These are phyloP conservation scores for Drosophila watanabei DNA, from an alignment of 1,140 invertebrate genomes.

Conservation along the genomic window DNA sequence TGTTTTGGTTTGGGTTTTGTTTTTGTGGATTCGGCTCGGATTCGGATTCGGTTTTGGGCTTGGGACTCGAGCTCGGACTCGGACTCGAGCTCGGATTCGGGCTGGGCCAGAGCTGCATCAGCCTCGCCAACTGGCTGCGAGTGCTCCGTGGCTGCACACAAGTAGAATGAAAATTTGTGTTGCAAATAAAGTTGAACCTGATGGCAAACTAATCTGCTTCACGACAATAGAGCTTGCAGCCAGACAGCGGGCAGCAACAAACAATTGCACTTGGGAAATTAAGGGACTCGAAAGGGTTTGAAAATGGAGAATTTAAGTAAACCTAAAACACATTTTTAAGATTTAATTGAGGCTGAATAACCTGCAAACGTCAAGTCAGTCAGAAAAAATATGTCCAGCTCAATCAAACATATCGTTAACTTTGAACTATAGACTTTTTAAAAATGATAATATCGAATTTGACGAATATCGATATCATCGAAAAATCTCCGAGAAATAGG, in stretches of 20 bases:
- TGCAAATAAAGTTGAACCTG: slow-evolving; percentile 84
- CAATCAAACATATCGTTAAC: background rate
- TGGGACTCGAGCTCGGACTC: slow-evolving; percentile 1
- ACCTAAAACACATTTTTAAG: background rate
- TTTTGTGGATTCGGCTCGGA: slow-evolving; percentile 20
- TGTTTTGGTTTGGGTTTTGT: slow-evolving; percentile 17
- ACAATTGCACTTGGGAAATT: slow-evolving; percentile 25
- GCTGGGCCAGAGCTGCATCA: slow-evolving; percentile 24
- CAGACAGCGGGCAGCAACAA: slow-evolving; percentile 56
- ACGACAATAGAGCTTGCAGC: slow-evolving; percentile 75
- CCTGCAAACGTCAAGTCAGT: background rate
- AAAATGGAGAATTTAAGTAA: background rate
- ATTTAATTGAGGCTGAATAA: background rate
- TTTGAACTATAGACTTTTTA: background rate
- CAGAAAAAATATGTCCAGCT: background rate
- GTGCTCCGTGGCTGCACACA: slow-evolving; percentile 63
- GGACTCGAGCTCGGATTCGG: slow-evolving; percentile 15
- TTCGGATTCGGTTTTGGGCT: slow-evolving; percentile 23
- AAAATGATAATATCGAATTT: background rate
- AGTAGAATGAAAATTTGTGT: slow-evolving; percentile 83
- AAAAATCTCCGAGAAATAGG: too few relatives aligned
- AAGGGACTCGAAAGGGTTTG: background rate
- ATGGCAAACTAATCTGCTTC: slow-evolving; percentile 84
- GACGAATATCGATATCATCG: too few relatives aligned
- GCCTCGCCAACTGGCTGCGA: slow-evolving; percentile 30